A percentile compares a stretch with the other conserved stretches of the same genome.
These are phyloP conservation scores for Caranx melampygus DNA, from an alignment of 2,113 vertebrate species.

Conservation along the genomic window DNA sequence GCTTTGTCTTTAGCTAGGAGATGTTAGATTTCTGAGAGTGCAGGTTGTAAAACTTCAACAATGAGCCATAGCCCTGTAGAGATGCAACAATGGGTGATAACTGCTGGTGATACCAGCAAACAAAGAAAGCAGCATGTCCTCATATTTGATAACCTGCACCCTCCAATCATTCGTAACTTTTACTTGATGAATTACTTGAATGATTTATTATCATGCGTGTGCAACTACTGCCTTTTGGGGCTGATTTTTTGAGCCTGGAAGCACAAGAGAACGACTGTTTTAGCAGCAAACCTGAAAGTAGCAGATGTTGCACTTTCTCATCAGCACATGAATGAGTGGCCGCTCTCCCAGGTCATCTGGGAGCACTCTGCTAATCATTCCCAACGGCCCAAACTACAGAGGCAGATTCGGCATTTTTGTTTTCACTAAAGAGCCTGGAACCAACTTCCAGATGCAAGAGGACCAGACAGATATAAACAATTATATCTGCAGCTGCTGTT, in stretches of 20 bases:
- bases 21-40: background rate
- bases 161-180: background rate
- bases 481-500: background rate
- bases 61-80: background rate
- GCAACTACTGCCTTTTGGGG: background rate
- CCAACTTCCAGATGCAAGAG: background rate
- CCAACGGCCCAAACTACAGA: conserved; percentile 11
- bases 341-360: conserved; percentile 26
- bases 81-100: background rate
- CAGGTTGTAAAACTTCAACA: background rate
- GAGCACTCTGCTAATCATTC: conserved; percentile 8
- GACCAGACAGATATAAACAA: background rate
- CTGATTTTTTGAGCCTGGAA: background rate
- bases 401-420: conserved; percentile 16
- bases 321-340: background rate
- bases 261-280: background rate
- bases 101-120: background rate
- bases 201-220: too few relatives aligned
- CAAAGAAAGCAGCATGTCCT: background rate
- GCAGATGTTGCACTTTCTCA: conserved; percentile 27
- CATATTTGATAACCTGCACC: too few relatives aligned
- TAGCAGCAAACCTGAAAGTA: conserved; percentile 13
- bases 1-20: too few relatives aligned
- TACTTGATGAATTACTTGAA: background rate
- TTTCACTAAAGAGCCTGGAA: background rate